Conservation (phyloP, 2,113 vertebrate genomes). For the Capra hircus region DNA sequence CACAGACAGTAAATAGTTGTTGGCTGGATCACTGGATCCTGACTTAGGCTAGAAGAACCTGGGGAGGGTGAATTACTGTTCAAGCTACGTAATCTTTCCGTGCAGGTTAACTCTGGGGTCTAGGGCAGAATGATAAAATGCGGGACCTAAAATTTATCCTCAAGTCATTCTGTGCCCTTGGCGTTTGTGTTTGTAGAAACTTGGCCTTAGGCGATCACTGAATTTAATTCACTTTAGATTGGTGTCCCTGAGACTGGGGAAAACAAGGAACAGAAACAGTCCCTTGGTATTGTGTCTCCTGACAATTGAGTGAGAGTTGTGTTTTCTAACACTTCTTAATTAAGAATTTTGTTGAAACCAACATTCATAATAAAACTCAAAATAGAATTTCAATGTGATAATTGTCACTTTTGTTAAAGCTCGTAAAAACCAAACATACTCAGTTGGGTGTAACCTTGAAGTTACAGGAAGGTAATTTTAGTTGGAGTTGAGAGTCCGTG, state of each 20-base stretch:
- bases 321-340: slow-evolving; percentile 49
- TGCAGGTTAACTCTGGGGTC: not conserved
- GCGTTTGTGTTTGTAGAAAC: not conserved
- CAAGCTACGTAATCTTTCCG: not conserved
- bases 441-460: not conserved
- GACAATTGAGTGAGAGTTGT: not conserved
- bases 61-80: not conserved
- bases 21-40: not conserved
- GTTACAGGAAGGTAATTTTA: not conserved
- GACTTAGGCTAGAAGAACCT: not conserved
- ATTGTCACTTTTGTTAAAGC: slow-evolving; percentile 13
- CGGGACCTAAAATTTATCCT: not conserved
- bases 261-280: not conserved
- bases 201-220: not conserved
- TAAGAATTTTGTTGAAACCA: slow-evolving; percentile 26
- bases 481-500: not conserved
- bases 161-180: not conserved
- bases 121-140: not conserved
- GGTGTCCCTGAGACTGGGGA: not conserved
- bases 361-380: not conserved
- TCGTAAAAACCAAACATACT: not conserved
- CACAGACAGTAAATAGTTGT: not conserved
- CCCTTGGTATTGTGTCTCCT: not conserved
- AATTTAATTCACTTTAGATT: not conserved
- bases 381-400: slow-evolving; percentile 12